Evolutionary conservation across 2,888 invertebrate species (phyloP).

Genomic region (Euzetes globulus): DNA sequence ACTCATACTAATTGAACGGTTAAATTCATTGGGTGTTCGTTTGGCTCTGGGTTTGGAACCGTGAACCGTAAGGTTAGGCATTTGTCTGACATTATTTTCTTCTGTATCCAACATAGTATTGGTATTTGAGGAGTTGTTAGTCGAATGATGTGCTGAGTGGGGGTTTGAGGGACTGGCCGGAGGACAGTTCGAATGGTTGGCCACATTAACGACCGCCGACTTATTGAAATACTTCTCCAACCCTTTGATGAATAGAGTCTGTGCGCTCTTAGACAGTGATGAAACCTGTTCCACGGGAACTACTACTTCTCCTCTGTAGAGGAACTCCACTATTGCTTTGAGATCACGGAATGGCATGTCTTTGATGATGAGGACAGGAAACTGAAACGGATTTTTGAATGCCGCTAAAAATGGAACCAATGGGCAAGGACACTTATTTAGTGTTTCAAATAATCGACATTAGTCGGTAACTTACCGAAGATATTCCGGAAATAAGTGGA

Average conservation of each 20-base stretch:
- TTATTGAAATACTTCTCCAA: not conserved
- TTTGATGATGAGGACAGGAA: conserved; percentile 32
- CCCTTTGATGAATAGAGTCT: not conserved
- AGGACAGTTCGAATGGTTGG: not conserved
- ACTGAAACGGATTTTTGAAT: conserved; percentile 32
- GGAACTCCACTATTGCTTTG: conserved; percentile 28
- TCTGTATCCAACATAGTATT: not conserved
- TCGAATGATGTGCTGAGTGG: not conserved
- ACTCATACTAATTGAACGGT: not conserved
- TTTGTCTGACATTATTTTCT: too few relatives aligned
- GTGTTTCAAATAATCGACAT: too few relatives aligned
- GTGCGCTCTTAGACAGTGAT: conserved; percentile 8
- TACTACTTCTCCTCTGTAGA: conserved; percentile 32
- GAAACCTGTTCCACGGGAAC: conserved; percentile 16
- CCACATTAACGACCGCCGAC: conserved; percentile 8
- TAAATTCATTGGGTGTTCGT: not conserved
- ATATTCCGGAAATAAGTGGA: conserved; percentile 30
- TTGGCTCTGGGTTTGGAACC: not conserved
- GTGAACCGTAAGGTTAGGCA: not conserved
- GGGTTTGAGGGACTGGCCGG: too few relatives aligned
- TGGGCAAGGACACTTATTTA: too few relatives aligned
- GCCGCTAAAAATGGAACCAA: too few relatives aligned
- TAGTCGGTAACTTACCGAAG: too few relatives aligned
- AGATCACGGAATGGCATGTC: conserved; percentile 34
- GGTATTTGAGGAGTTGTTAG: not conserved